Evolutionary conservation across 2,797 vertebrate species (phyloP).

Genomic region (Hirundo rustica): DNA sequence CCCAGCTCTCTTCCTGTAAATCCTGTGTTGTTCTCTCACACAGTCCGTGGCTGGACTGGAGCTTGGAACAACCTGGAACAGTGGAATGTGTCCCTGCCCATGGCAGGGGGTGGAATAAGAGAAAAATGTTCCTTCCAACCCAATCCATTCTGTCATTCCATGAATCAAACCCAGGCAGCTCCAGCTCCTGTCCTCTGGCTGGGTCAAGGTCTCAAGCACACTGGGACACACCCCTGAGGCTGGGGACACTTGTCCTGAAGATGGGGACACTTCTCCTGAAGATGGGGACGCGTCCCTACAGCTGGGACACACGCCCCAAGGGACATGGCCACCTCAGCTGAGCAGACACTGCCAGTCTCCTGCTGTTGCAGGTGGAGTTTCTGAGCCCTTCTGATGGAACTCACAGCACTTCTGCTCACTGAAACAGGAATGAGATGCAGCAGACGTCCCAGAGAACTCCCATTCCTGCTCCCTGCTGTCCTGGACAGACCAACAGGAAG

Average conservation of each 20-base stretch:
- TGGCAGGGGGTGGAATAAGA: neutral
- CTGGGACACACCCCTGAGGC: neutral
- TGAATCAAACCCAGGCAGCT: neutral
- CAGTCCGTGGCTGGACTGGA: fast-evolving
- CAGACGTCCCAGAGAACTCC: neutral
- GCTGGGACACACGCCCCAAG: too few relatives aligned
- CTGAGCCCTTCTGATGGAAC: neutral
- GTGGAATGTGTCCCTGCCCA: neutral
- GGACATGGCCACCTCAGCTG: fast-evolving
- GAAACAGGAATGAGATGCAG: fast-evolving
- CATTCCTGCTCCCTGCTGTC: neutral
- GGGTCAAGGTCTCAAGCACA: fast-evolving
- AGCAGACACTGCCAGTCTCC: fast-evolving
- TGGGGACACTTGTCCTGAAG: too few relatives aligned
- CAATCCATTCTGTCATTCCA: neutral
- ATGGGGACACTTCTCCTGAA: neutral
- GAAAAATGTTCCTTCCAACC: neutral
- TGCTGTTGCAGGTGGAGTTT: neutral
- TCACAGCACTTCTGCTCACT: neutral
- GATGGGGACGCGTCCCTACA: neutral
- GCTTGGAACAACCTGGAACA: neutral
- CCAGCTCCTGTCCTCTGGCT: neutral
- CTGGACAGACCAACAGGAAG: neutral
- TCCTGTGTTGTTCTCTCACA: neutral
- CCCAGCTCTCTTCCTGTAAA: neutral